Percentiles rank a stretch among this genome's conserved stretches.
Evolutionary conservation across 2,113 vertebrate genomes (phyloP).

Genomic region (Upupa epops): DNA sequence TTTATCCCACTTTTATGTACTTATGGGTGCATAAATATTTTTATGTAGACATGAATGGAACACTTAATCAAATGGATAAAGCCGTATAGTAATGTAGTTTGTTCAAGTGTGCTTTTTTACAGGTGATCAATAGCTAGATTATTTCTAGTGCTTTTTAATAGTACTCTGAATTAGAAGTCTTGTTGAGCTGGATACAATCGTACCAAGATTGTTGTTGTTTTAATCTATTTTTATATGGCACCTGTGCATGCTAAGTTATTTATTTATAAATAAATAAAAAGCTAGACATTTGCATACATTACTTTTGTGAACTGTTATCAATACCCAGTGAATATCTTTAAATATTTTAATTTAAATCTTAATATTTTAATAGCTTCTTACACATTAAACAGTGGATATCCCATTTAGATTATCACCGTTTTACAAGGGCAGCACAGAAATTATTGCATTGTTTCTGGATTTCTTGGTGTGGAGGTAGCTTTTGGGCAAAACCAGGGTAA

Average conservation of each 20-base stretch:
- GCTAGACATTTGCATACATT: neutral
- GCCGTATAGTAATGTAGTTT: neutral
- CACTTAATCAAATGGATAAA: neutral
- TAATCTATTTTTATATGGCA: neutral
- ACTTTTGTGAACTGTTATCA: neutral
- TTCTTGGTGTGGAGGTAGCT: neutral
- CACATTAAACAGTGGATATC: neutral
- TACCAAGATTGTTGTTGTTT: neutral
- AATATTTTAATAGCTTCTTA: conserved; percentile 19
- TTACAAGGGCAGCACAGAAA: neutral
- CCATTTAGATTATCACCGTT: neutral
- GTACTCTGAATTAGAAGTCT: neutral
- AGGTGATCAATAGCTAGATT: neutral
- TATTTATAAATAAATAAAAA: conserved; percentile 32
- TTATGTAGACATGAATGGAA: neutral
- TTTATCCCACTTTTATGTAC: neutral
- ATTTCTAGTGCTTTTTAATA: neutral
- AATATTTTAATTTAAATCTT: conserved; percentile 10
- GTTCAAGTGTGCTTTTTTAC: neutral
- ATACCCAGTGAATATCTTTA: neutral
- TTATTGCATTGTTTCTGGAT: neutral
- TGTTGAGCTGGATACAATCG: neutral
- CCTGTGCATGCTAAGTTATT: neutral
- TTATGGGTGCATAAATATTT: neutral
- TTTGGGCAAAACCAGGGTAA: neutral